These are phyloP conservation scores for Crocallis elinguaria DNA, from an alignment of 2,888 invertebrate species.

Conservation along the genomic window DNA sequence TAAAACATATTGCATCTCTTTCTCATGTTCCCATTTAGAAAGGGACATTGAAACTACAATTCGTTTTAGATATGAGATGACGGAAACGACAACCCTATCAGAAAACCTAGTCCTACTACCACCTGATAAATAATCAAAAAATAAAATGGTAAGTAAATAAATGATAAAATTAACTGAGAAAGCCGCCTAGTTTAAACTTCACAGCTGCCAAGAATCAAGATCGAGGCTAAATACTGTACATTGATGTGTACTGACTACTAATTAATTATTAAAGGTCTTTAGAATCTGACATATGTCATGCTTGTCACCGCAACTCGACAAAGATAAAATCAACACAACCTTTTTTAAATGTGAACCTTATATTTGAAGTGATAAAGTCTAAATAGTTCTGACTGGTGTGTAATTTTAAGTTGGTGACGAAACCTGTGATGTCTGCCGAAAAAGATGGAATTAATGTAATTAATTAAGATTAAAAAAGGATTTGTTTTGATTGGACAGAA, in stretches of 20 bases:
- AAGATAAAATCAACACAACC: neutral
- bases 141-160: no score
- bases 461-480: constrained; percentile 45
- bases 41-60: no score
- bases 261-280: constrained; percentile 67
- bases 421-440: constrained; percentile 45
- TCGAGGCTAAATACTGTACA: no score
- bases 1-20: no score
- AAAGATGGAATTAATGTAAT: constrained; percentile 44
- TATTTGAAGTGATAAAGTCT: neutral
- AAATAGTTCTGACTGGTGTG: neutral
- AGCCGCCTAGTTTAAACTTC: no score
- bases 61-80: no score
- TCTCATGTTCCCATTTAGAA: no score
- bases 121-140: no score
- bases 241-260: constrained; percentile 57
- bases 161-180: constrained; percentile 20
- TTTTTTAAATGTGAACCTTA: neutral
- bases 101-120: no score
- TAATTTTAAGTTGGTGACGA: neutral
- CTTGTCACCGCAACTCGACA: constrained; percentile 50
- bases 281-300: constrained; percentile 71
- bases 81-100: no score
- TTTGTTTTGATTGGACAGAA: constrained; percentile 43
- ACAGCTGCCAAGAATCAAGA: no score